phyloP scores from a whole-genome alignment of 2,888 invertebrate species.

The Zygogramma bicolorata region DNA sequence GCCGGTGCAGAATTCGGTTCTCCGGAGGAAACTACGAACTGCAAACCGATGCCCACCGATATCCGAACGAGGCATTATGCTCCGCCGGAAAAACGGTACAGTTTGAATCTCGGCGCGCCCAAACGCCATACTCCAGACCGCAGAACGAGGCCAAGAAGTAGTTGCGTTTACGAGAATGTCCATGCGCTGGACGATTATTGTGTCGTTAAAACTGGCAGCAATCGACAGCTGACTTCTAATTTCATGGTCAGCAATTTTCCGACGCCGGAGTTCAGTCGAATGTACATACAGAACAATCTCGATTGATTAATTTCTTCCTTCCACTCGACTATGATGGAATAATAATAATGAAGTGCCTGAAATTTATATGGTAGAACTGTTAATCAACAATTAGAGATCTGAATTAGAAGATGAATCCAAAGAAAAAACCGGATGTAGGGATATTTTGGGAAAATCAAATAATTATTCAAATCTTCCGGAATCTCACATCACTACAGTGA shows the following conservation, averaged over 20 bases:
- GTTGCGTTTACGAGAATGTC: conserved; percentile 63
- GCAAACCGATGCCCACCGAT: neutral
- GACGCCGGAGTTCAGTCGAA: conserved; percentile 62
- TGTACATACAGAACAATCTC: conserved; percentile 63
- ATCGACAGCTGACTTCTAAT: conserved; percentile 54
- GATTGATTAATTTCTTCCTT: conserved; percentile 40
- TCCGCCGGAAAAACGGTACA: conserved; percentile 63
- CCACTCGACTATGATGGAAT: neutral
- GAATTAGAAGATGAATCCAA: too few species aligned
- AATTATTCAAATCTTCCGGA: too few species aligned
- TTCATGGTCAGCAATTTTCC: conserved; percentile 64
- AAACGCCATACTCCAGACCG: conserved; percentile 24
- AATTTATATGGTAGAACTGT: neutral
- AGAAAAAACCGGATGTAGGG: too few species aligned
- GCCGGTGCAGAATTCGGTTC: conserved; percentile 19
- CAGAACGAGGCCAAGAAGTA: conserved; percentile 54
- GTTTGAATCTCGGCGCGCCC: conserved; percentile 58
- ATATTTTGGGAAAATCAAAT: too few species aligned
- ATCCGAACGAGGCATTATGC: conserved; percentile 48
- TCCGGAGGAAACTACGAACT: conserved; percentile 7
- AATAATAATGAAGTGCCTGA: conserved; percentile 11
- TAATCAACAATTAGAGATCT: too few species aligned
- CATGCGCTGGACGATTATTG: conserved; percentile 58
- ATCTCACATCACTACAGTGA: too few species aligned
- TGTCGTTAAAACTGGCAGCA: conserved; percentile 50